Conservation (phyloP, 1,140 invertebrate species). For the Ephestia elutella region DNA sequence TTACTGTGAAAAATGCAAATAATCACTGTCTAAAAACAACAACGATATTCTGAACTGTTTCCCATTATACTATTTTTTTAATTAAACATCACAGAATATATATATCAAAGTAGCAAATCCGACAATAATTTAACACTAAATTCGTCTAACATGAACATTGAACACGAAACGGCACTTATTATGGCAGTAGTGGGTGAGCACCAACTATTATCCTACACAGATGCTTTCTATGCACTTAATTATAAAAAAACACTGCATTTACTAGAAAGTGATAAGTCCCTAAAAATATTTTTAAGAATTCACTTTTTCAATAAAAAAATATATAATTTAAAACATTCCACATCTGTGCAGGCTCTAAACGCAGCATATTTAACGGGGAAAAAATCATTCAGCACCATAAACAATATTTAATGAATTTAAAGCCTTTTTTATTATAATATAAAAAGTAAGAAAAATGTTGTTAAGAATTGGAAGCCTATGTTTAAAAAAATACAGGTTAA, state of each 20-base stretch:
- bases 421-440: too few species aligned
- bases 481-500: background rate
- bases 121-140: constrained; percentile 1
- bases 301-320: too few species aligned
- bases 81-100: background rate
- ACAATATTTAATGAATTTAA: constrained; percentile 8
- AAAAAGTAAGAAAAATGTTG: too few species aligned
- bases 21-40: too few species aligned
- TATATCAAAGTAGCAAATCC: background rate
- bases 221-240: too few species aligned
- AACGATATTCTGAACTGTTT: too few species aligned
- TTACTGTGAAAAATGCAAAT: too few species aligned
- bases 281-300: background rate
- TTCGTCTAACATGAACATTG: background rate
- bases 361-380: background rate
- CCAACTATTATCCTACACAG: background rate
- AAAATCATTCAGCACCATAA: constrained; percentile 6
- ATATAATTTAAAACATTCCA: background rate
- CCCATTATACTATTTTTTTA: too few species aligned
- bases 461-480: background rate
- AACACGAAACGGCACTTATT: background rate
- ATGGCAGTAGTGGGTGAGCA: background rate
- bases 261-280: background rate
- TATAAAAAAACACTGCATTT: too few species aligned
- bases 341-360: background rate